Percentiles rank a stretch among this genome's conserved stretches.
These are phyloP conservation scores for Archocentrus centrarchus DNA, from an alignment of 2,113 vertebrate species.

Conservation along the genomic window DNA sequence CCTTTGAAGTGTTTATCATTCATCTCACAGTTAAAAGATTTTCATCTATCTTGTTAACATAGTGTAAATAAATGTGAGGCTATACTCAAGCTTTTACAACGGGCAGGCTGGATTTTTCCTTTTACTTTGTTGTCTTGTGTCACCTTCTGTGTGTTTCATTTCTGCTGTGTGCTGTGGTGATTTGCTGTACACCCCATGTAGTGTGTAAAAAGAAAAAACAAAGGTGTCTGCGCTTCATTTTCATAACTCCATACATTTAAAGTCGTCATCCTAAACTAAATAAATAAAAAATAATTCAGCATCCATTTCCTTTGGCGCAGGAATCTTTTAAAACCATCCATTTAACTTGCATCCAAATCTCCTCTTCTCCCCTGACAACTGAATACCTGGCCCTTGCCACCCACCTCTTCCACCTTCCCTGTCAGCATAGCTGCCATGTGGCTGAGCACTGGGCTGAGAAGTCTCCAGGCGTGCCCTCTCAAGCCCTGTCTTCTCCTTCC, in stretches of 20 bases:
- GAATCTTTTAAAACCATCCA: background rate
- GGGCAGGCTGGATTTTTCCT: background rate
- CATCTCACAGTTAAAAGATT: background rate
- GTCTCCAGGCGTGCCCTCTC: constrained; percentile 79
- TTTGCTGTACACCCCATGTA: background rate
- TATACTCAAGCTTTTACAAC: background rate
- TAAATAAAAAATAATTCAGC: background rate
- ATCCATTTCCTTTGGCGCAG: background rate
- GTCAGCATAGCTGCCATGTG: constrained; percentile 67
- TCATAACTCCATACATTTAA: background rate
- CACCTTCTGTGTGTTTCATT: background rate
- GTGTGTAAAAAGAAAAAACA: background rate
- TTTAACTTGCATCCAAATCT: background rate
- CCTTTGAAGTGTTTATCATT: too few relatives aligned
- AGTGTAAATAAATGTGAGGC: background rate
- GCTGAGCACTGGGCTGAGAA: constrained; percentile 69
- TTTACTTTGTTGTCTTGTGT: background rate
- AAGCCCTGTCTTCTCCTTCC: constrained; percentile 81
- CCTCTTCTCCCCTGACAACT: background rate
- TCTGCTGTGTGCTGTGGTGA: background rate
- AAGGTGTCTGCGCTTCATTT: background rate
- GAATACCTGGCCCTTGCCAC: constrained; percentile 70
- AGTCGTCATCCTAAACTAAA: background rate
- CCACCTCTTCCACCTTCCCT: constrained; percentile 75
- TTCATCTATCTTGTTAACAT: background rate